phyloP scores from a whole-genome alignment of 1,140 invertebrate genomes.

The Lepidurus couesii region DNA sequence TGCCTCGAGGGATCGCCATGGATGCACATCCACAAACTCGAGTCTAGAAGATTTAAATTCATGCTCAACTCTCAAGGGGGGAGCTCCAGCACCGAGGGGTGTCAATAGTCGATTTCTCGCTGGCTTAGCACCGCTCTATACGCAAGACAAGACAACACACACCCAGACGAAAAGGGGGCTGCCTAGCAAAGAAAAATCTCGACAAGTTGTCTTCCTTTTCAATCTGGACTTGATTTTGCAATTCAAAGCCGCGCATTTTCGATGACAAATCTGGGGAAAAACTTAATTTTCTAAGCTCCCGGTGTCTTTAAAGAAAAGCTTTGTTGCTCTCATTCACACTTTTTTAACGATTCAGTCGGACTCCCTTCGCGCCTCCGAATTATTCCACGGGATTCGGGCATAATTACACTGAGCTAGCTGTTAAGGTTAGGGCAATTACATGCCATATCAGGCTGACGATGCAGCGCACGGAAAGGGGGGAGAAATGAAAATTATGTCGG shows the following conservation, averaged over 20 bases:
- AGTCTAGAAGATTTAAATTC: background rate
- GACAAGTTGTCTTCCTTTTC: background rate
- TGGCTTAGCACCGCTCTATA: background rate
- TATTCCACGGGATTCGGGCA: background rate
- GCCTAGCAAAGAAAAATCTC: background rate
- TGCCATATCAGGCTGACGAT: slow-evolving; percentile 7
- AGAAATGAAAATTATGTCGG: background rate
- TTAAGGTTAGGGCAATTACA: background rate
- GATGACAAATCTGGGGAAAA: background rate
- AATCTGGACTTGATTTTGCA: background rate
- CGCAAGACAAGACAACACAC: background rate
- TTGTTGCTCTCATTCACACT: background rate
- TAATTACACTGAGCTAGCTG: background rate
- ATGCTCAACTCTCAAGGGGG: slow-evolving; percentile 2
- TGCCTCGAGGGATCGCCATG: background rate
- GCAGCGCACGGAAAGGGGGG: background rate
- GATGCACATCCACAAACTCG: background rate
- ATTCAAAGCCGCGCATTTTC: background rate
- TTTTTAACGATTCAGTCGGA: background rate
- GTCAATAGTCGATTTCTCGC: slow-evolving; percentile 15
- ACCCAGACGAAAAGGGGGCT: background rate
- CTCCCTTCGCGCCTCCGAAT: background rate
- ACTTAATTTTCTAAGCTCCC: background rate
- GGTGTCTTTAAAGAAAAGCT: too few relatives aligned
- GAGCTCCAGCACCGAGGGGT: background rate